These are phyloP conservation scores for Neodontobutis hainanensis DNA, from an alignment of 2,113 vertebrate genomes.

Conservation along the genomic window DNA sequence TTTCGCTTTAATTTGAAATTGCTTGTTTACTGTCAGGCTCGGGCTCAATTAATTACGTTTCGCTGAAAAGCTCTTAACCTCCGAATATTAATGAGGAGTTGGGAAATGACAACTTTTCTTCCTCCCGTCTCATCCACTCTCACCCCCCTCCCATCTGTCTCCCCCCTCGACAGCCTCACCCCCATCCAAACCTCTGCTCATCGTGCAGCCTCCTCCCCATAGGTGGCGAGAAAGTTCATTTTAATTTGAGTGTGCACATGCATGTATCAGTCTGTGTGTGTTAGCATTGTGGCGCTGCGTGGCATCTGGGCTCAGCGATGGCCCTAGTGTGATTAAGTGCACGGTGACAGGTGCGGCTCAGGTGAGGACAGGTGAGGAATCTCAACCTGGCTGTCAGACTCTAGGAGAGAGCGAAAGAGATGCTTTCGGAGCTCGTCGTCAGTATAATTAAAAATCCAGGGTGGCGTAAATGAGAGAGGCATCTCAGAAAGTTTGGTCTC, in stretches of 20 bases:
- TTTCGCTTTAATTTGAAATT: constrained; percentile 99
- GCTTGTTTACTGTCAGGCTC: constrained; percentile 99
- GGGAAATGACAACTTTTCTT: constrained; percentile 98
- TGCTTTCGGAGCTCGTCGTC: constrained; percentile 65
- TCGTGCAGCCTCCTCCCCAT: constrained; percentile 65
- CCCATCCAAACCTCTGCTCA: constrained; percentile 62
- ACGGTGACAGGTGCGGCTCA: constrained; percentile 82
- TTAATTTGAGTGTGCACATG: constrained; percentile 83
- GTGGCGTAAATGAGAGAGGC: constrained; percentile 68
- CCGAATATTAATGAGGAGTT: constrained; percentile 99
- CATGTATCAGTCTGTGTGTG: constrained; percentile 25
- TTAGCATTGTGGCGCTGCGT: constrained; percentile 46
- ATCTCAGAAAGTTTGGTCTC: constrained; percentile 68
- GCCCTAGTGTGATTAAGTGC: constrained; percentile 82
- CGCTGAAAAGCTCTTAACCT: constrained; percentile 99
- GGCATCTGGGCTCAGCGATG: constrained; percentile 64
- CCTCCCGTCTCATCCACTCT: constrained; percentile 38
- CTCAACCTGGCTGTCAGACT: constrained; percentile 78
- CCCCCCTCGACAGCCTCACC: constrained; percentile 57
- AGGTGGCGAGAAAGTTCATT: constrained; percentile 97
- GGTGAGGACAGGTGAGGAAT: constrained; percentile 82
- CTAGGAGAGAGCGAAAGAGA: constrained; percentile 53
- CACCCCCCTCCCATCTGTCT: constrained; percentile 44
- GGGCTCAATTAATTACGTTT: constrained; percentile 99
- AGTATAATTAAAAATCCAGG: constrained; percentile 76